Percentiles rank a stretch among this genome's conserved stretches.
Evolutionary conservation across 2,113 vertebrate genomes (phyloP).

Genomic region (Anarhynchus alexandrinus): DNA sequence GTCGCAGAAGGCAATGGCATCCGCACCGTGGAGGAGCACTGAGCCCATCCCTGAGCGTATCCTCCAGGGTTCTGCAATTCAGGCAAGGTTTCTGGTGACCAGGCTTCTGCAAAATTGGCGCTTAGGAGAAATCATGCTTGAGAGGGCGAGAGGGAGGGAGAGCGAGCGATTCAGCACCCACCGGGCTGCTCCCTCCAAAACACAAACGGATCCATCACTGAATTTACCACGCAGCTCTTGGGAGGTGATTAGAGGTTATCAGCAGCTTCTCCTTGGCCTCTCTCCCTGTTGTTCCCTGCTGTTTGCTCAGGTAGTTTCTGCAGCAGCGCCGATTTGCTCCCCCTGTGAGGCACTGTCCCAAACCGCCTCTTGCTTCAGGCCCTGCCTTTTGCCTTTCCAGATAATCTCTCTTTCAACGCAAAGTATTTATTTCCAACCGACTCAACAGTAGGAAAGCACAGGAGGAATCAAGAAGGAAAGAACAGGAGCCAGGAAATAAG

Average conservation of each 20-base stretch:
- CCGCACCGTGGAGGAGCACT: accelerated
- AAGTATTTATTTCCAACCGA: not conserved
- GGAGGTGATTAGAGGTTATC: not conserved
- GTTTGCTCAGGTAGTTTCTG: constrained; percentile 67
- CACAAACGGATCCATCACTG: not conserved
- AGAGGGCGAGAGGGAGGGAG: not conserved
- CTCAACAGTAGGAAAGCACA: not conserved
- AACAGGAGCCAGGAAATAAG: not conserved
- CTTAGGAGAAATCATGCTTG: not conserved
- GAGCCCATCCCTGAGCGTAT: accelerated
- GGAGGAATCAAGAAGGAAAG: not conserved
- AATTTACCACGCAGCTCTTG: not conserved
- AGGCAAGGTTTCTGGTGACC: not conserved
- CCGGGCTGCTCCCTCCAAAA: not conserved
- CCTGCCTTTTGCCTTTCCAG: not conserved
- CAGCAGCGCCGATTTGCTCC: constrained; percentile 53
- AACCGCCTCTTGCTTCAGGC: not conserved
- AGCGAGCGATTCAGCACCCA: not conserved
- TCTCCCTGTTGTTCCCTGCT: constrained; percentile 59
- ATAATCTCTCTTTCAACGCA: accelerated
- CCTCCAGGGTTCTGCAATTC: not conserved
- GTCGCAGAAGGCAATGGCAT: not conserved
- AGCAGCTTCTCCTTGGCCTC: constrained; percentile 56
- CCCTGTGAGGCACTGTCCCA: not conserved
- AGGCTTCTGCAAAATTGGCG: not conserved